Evolutionary conservation across 2,113 vertebrate species (phyloP).

Genomic region (Lasiurus borealis): DNA sequence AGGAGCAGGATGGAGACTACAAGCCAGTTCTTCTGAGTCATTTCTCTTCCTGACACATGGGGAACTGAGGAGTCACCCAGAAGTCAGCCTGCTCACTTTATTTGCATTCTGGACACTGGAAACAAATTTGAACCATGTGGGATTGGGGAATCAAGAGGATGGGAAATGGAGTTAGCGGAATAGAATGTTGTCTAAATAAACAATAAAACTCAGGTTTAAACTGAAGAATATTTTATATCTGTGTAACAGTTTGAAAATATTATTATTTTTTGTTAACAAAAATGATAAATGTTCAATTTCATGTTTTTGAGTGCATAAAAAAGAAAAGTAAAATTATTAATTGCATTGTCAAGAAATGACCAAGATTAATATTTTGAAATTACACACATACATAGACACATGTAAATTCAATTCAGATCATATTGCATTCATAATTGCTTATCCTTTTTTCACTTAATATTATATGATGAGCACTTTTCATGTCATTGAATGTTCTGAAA

Average conservation of each 20-base stretch:
- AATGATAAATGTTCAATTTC: slow-evolving; percentile 16
- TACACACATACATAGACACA: background rate
- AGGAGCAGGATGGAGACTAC: background rate
- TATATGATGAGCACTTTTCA: background rate
- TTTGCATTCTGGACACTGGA: background rate
- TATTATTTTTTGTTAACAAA: background rate
- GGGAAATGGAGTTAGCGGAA: background rate
- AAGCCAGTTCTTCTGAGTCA: background rate
- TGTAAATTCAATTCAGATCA: background rate
- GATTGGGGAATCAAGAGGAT: background rate
- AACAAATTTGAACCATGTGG: background rate
- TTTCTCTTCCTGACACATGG: slow-evolving; percentile 52
- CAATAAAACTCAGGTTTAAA: slow-evolving; percentile 12
- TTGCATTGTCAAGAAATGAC: background rate
- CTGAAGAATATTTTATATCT: background rate
- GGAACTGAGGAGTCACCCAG: slow-evolving; percentile 10
- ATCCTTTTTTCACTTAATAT: background rate
- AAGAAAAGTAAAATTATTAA: slow-evolving; percentile 41
- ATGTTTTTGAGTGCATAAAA: background rate
- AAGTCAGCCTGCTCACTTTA: slow-evolving; percentile 31
- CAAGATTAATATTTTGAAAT: slow-evolving; percentile 29
- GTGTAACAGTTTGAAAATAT: background rate
- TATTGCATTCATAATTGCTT: background rate
- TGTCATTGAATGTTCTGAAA: background rate
- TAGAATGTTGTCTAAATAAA: background rate